Percentiles rank a stretch among this genome's conserved stretches.
Conservation (phyloP, 1,140 invertebrate genomes). For the Heliconius hewitsoni region DNA sequence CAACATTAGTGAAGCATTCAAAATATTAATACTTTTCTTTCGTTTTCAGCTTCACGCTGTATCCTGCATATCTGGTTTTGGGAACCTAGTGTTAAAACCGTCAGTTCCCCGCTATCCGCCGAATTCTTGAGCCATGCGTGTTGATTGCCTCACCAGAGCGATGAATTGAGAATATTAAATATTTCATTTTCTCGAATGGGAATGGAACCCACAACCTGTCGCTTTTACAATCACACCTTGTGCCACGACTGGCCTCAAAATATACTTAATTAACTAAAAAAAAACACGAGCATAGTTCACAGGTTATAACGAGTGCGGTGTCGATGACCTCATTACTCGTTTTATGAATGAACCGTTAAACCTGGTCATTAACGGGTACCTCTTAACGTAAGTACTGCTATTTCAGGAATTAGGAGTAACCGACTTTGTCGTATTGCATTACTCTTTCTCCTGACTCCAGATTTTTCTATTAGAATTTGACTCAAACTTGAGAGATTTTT, state of each 20-base stretch:
- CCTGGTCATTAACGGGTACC: slow-evolving; percentile 37
- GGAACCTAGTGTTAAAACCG: too few relatives aligned
- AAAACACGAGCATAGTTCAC: slow-evolving; percentile 41
- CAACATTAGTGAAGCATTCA: neutral
- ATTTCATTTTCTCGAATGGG: too few relatives aligned
- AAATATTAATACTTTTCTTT: too few relatives aligned
- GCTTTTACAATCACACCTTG: too few relatives aligned
- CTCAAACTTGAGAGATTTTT: neutral
- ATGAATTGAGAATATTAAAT: too few relatives aligned
- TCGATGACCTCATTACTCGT: slow-evolving; percentile 66
- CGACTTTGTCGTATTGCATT: neutral
- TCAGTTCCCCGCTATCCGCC: too few relatives aligned
- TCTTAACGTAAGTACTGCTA: slow-evolving; percentile 52
- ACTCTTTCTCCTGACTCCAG: neutral
- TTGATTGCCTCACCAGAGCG: too few relatives aligned
- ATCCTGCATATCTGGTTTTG: too few relatives aligned
- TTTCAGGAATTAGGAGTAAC: slow-evolving; percentile 48
- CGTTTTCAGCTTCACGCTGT: too few relatives aligned
- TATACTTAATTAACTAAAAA: slow-evolving; percentile 25
- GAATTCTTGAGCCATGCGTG: too few relatives aligned
- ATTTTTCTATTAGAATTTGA: neutral
- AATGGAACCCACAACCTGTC: too few relatives aligned
- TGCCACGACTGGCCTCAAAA: neutral
- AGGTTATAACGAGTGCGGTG: slow-evolving; percentile 39
- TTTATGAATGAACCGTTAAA: slow-evolving; percentile 65